phyloP scores from a whole-genome alignment of 2,113 vertebrate species.

The Silurus meridionalis region DNA sequence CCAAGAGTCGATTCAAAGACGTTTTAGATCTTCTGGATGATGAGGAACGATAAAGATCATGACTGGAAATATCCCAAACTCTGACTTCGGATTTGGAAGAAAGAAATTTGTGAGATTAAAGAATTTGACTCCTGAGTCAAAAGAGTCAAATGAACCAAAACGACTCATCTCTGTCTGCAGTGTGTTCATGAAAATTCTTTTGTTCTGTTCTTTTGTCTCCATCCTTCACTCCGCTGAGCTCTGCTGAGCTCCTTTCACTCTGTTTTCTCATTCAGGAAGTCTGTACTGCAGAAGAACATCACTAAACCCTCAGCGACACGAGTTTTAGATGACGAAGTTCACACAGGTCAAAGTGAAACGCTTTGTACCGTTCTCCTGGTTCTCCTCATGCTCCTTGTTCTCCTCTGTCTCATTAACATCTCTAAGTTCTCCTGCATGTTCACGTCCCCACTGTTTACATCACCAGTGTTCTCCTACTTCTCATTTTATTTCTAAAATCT shows the following conservation, averaged over 20 bases:
- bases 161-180: no score
- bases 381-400: not conserved
- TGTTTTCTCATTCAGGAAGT: not conserved
- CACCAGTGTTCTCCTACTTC: no score
- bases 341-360: no score
- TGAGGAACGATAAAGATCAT: not conserved
- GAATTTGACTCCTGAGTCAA: not conserved
- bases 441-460: no score
- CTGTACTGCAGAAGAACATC: not conserved
- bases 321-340: no score
- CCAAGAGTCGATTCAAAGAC: not conserved
- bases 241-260: no score
- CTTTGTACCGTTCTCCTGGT: not conserved
- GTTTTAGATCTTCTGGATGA: not conserved
- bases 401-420: not conserved
- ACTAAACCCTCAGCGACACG: no score
- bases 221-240: no score
- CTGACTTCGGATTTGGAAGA: no score
- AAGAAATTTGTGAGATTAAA: not conserved
- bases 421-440: not conserved
- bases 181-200: no score
- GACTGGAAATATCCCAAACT: not conserved
- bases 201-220: no score
- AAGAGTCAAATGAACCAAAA: not conserved
- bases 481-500: no score